phyloP scores from a whole-genome alignment of 2,797 vertebrate genomes.

The Lutjanus argentimaculatus region DNA sequence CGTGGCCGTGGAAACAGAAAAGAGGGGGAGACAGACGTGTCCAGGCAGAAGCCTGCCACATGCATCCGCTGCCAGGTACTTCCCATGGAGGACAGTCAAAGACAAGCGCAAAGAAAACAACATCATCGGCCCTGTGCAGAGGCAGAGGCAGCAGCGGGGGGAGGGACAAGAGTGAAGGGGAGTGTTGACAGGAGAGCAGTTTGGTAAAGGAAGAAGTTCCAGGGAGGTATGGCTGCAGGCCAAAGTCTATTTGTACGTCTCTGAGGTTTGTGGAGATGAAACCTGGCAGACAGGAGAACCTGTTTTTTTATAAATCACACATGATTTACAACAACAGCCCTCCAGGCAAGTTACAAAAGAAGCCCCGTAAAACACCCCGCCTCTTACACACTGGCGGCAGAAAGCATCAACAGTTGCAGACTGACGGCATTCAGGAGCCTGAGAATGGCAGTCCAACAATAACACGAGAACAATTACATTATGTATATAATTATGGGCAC shows the following conservation, averaged over 20 bases:
- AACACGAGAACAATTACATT: constrained; percentile 69
- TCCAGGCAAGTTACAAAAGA: constrained; percentile 61
- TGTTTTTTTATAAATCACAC: constrained; percentile 82
- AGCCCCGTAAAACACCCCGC: constrained; percentile 68
- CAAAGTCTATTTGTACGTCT: constrained; percentile 82
- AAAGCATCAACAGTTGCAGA: constrained; percentile 66
- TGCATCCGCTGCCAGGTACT: constrained; percentile 85
- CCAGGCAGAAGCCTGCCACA: constrained; percentile 82
- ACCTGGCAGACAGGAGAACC: constrained; percentile 83
- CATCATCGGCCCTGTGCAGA: constrained; percentile 65
- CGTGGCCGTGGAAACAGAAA: constrained; percentile 71
- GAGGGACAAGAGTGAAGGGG: constrained; percentile 57
- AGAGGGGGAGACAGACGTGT: constrained; percentile 79
- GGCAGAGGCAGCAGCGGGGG: constrained; percentile 57
- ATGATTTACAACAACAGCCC: constrained; percentile 84
- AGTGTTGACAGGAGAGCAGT: constrained; percentile 80
- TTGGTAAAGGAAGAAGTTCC: constrained; percentile 79
- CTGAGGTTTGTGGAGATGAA: constrained; percentile 78
- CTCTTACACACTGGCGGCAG: constrained; percentile 69
- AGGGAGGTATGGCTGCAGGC: constrained; percentile 86
- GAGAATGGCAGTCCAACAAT: constrained; percentile 67
- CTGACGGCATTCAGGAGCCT: constrained; percentile 66
- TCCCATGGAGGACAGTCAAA: constrained; percentile 84
- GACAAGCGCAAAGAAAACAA: constrained; percentile 81
- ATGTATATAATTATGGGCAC: constrained; percentile 64